Evolutionary conservation across 2,113 vertebrate species (phyloP).

Genomic region (Boleophthalmus pectinirostris): DNA sequence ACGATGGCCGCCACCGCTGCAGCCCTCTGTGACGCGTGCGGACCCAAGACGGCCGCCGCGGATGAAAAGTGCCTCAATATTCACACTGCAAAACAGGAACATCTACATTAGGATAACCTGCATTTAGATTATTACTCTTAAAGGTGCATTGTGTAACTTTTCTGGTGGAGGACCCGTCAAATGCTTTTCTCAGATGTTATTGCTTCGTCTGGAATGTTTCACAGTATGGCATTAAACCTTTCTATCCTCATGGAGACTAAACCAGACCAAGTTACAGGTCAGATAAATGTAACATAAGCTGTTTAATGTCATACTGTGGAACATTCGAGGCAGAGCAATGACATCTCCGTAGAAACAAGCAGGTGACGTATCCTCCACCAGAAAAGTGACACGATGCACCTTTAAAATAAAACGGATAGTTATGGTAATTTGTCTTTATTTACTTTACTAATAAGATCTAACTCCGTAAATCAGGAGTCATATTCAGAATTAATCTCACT

Average conservation of each 20-base stretch:
- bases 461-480: background rate
- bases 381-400: too few relatives aligned
- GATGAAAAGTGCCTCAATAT: conserved; percentile 66
- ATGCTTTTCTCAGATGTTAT: too few relatives aligned
- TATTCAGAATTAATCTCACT: background rate
- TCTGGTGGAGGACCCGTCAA: too few relatives aligned
- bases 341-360: too few relatives aligned
- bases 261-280: too few relatives aligned
- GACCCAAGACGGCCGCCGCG: conserved; percentile 10
- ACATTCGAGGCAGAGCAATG: too few relatives aligned
- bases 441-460: background rate
- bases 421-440: background rate
- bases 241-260: too few relatives aligned
- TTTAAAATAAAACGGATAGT: background rate
- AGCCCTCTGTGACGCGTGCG: background rate
- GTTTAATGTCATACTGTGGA: too few relatives aligned
- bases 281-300: too few relatives aligned
- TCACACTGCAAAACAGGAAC: conserved; percentile 11
- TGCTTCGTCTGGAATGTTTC: too few relatives aligned
- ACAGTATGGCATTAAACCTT: too few relatives aligned
- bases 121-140: background rate
- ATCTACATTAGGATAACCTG: background rate
- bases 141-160: background rate
- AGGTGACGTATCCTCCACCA: too few relatives aligned
- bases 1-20: conserved; percentile 12